These are phyloP conservation scores for Silvanus unidentatus DNA, from an alignment of 2,888 invertebrate species.

Conservation along the genomic window DNA sequence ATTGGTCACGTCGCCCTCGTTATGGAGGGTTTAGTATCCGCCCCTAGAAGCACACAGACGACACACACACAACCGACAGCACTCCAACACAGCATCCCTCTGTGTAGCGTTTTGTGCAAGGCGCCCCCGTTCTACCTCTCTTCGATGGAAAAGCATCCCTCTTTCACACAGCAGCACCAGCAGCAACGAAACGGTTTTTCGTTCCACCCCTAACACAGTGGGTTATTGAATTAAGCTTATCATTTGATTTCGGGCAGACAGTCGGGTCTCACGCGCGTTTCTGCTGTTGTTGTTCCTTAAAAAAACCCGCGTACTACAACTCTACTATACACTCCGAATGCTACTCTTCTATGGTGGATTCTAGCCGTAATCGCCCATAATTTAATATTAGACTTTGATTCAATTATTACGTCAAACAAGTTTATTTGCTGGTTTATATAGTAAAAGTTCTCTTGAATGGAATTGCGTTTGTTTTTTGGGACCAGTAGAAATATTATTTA, in stretches of 20 bases:
- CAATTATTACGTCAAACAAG: conserved; percentile 35
- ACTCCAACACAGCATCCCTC: conserved; percentile 19
- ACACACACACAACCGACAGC: conserved; percentile 10
- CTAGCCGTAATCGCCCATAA: conserved; percentile 47
- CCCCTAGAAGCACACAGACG: conserved; percentile 8
- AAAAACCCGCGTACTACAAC: conserved; percentile 35
- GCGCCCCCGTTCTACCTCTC: conserved; percentile 34
- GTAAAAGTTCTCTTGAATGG: neutral
- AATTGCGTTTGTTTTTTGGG: neutral
- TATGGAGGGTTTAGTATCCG: conserved; percentile 26
- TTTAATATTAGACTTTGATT: conserved; percentile 47
- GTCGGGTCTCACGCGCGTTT: conserved; percentile 45
- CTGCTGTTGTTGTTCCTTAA: conserved; percentile 37
- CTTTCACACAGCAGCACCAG: conserved; percentile 16
- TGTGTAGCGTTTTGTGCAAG: conserved; percentile 24
- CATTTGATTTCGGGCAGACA: conserved; percentile 58
- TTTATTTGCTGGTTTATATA: neutral
- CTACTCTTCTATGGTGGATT: conserved; percentile 22
- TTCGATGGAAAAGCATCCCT: conserved; percentile 32
- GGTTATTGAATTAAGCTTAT: conserved; percentile 78
- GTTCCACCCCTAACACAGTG: conserved; percentile 41
- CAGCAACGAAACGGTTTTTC: conserved; percentile 28
- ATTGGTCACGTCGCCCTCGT: conserved; percentile 27
- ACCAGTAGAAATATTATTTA: neutral
- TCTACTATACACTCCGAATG: neutral